A percentile compares a stretch with the other conserved stretches of the same genome.
These are phyloP conservation scores for Liasis olivaceus DNA, from an alignment of 2,797 vertebrate species.

Conservation along the genomic window DNA sequence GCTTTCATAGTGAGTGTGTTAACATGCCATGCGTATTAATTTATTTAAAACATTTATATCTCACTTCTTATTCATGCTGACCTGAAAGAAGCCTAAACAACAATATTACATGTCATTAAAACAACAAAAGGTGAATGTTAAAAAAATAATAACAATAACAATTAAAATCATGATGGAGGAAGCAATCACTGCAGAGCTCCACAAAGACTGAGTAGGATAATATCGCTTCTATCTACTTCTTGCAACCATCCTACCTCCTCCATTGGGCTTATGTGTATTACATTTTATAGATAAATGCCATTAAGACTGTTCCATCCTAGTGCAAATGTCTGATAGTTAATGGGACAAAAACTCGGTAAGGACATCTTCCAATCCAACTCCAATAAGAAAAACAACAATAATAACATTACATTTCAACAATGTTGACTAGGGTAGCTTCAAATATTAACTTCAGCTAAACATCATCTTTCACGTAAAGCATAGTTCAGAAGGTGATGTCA, in stretches of 20 bases:
- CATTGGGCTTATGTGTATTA: background rate
- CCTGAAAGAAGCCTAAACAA: background rate
- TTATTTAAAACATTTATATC: background rate
- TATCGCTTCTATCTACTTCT: background rate
- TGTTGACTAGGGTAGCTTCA: background rate
- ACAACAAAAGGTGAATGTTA: background rate
- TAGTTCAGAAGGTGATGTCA: background rate
- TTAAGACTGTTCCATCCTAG: background rate
- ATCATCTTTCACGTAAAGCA: background rate
- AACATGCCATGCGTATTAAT: background rate
- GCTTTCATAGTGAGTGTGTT: background rate
- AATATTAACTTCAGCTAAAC: background rate
- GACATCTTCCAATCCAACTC: background rate
- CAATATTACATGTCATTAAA: background rate
- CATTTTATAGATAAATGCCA: background rate
- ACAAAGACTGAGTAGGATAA: background rate
- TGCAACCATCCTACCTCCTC: background rate
- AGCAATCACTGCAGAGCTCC: background rate
- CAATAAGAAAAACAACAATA: background rate
- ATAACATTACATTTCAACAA: background rate
- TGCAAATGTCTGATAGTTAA: background rate
- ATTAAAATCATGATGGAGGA: background rate
- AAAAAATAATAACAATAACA: too few relatives aligned
- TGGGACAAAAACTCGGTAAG: background rate
- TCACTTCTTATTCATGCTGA: background rate